phyloP scores from a whole-genome alignment of 2,113 vertebrate species.

The Chloebia gouldiae region DNA sequence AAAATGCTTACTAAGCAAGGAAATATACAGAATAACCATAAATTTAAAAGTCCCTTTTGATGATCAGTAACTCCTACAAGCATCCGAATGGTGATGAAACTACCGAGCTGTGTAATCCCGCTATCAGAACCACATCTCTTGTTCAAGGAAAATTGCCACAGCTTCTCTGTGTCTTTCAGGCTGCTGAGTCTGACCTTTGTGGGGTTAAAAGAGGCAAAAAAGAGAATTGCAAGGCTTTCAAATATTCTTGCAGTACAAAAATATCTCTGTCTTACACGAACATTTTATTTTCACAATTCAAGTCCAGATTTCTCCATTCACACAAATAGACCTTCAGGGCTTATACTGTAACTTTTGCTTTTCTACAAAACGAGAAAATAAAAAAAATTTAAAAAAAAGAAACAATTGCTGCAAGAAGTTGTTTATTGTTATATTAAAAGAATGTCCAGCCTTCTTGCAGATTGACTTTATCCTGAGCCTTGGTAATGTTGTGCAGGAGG shows the following conservation, averaged over 20 bases:
- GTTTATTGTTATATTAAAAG: background rate
- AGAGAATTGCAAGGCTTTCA: background rate
- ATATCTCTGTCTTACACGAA: accelerated
- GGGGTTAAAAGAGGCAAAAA: background rate
- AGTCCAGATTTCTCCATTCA: background rate
- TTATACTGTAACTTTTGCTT: background rate
- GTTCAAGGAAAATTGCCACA: background rate
- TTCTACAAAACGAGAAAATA: background rate
- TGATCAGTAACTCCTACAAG: constrained; percentile 7
- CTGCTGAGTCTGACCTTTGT: background rate
- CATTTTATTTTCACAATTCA: background rate
- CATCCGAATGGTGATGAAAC: background rate
- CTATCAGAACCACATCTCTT: constrained; percentile 32
- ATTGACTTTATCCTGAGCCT: background rate
- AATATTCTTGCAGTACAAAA: background rate
- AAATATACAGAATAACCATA: background rate
- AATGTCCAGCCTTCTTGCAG: accelerated
- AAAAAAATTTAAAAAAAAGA: background rate
- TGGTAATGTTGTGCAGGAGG: background rate
- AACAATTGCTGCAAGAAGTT: background rate
- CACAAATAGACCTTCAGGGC: background rate
- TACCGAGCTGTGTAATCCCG: background rate
- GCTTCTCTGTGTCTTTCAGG: background rate
- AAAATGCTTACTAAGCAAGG: background rate
- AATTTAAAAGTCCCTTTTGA: constrained; percentile 20